Percentiles rank a stretch among this genome's conserved stretches.
These are phyloP conservation scores for Scomber scombrus DNA, from an alignment of 2,113 vertebrate species.

Conservation along the genomic window DNA sequence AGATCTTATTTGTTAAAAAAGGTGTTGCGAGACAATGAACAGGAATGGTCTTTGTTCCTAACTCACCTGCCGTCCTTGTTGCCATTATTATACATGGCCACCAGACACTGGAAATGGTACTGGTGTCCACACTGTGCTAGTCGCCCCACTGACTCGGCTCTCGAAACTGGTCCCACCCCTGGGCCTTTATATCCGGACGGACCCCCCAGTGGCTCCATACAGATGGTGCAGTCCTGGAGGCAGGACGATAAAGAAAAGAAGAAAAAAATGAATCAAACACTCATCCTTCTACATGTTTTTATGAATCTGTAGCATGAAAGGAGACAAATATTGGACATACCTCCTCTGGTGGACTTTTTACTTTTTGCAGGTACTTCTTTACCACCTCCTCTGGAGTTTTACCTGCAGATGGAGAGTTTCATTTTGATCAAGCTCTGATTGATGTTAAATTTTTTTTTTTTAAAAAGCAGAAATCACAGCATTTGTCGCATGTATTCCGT, in stretches of 20 bases:
- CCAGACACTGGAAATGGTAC: slow-evolving; percentile 94
- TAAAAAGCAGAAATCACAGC: not conserved
- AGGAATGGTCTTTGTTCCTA: not conserved
- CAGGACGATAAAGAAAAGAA: fast-evolving
- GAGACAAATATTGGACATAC: slow-evolving; percentile 71
- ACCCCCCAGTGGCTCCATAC: slow-evolving; percentile 91
- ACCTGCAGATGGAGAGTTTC: slow-evolving; percentile 76
- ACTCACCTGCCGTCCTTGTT: slow-evolving; percentile 93
- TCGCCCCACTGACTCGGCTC: slow-evolving; percentile 91
- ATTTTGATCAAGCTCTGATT: not conserved
- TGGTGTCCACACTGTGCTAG: slow-evolving; percentile 91
- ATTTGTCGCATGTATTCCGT: too few relatives aligned
- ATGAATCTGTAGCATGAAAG: not conserved
- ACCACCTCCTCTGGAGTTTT: slow-evolving; percentile 95
- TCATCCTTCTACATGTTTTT: not conserved
- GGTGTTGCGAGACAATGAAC: not conserved
- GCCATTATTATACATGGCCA: slow-evolving; percentile 97
- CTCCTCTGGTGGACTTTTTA: slow-evolving; percentile 92
- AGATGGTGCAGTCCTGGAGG: slow-evolving; percentile 94
- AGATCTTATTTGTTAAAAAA: not conserved
- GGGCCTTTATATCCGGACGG: slow-evolving; percentile 95
- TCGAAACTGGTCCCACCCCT: slow-evolving; percentile 79
- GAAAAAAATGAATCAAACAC: not conserved
- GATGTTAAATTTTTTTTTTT: not conserved
- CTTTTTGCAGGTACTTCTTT: slow-evolving; percentile 94